Evolutionary conservation across 1,140 invertebrate species (phyloP), one percentile per base, ranked within the genome.

Genomic region (Drosophila albomicans): DNA sequence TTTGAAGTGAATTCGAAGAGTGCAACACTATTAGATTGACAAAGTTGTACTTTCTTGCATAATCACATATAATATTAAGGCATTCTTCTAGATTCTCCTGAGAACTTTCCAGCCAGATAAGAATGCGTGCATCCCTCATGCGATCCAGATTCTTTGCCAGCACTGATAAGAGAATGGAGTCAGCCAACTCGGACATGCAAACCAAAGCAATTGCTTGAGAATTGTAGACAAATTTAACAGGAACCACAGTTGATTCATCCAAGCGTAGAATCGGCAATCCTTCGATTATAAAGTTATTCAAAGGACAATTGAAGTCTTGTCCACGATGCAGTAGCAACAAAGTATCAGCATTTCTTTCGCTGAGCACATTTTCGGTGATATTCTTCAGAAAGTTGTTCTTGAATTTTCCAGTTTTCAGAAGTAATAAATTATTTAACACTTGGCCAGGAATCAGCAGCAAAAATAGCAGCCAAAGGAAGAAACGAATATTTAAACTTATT

Each of bases 21-120:
- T 73, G 61, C 10, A 81, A 1, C 2, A 76, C 16, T 0, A 81
- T 10, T 8, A 86, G 6, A 1, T 43, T 49, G 1, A 49, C 0
- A 30, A 81, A 67, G 1, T 67, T 38, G 1, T 81, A 6, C 0
- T 2, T 8, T 1, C 38, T 35, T 5, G 52, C 61, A 8, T 52
- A n/a, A 0, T 6, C 10, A 0, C 6, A 15, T 5, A 81, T 59
- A 0, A 28, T 0, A 0, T 32, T 0, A 0, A 74, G 16, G 20
- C 20, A 25, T 25, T 25, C 20, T 3, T 25, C 4, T 10, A 38
- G n/a, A 0, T 7, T 16, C 5, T 1, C 6, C 3, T 4, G 3
- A 25, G 20, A 1, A 35, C 3, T 20, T 0, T 43, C 0, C 1
- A 75, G 1, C 58, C 41, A 49, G 7, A 75, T 52, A 3, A 69